Evolutionary conservation across 1,140 invertebrate genomes (phyloP).

Genomic region (Pseudobourletiella spinata): DNA sequence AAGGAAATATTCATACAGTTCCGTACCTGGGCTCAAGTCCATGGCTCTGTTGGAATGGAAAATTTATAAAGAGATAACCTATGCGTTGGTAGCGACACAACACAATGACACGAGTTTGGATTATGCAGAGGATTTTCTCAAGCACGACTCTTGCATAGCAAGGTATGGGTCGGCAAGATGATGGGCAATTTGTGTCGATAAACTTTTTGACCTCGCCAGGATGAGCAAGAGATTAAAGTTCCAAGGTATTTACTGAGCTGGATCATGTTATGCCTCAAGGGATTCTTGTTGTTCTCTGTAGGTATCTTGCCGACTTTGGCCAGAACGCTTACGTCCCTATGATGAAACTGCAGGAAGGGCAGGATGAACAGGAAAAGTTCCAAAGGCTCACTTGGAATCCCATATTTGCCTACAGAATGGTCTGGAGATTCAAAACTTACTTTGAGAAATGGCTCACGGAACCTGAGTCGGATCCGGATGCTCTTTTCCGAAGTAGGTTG

Average conservation of each 20-base stretch:
- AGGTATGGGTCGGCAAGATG: no score
- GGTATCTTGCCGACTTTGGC: background rate
- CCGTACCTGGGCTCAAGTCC: background rate
- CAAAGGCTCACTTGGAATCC: background rate
- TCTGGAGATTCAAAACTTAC: background rate
- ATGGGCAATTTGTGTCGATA: background rate
- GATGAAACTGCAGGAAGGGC: background rate
- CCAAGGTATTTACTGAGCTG: background rate
- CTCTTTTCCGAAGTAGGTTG: background rate
- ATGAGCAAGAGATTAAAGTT: background rate
- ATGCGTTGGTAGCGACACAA: no score
- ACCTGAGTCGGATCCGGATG: background rate
- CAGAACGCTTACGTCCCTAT: background rate
- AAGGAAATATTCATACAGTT: background rate
- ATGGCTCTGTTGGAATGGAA: background rate
- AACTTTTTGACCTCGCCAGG: background rate
- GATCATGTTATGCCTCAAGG: background rate
- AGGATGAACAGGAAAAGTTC: background rate
- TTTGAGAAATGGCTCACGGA: background rate
- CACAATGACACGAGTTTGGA: no score
- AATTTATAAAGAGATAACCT: background rate
- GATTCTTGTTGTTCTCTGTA: background rate
- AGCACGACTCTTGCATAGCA: no score
- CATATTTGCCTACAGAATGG: background rate
- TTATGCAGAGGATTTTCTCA: no score